Base-by-base conservation (phyloP, 2,797 vertebrate species). In the Alcedo quadribrachys region DNA sequence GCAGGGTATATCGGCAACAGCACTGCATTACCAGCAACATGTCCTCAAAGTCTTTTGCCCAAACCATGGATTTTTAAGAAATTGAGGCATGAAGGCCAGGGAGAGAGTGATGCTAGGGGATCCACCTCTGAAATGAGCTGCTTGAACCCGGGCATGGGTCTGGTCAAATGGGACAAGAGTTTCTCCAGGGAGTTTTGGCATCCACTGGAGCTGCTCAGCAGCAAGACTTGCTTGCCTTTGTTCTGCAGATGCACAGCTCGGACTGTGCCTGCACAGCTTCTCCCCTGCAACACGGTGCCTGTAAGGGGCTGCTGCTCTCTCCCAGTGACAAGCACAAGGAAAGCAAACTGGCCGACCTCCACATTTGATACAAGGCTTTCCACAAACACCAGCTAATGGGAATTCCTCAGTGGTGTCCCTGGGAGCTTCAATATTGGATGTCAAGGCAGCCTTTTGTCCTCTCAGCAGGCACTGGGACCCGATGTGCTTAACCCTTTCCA, bases 401-500 rank as follows among this genome's bases (percentile, higher is more conserved):
- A 95, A 96, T 96, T 96, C 95, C 85, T 95, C 89, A 89, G 73
- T 43, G 84, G 94, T 95, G 94, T 95, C 95, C 94, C 94, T 87
- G 85, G 95, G 92, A 96, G 94, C 92, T 90, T 85, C 93, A 93
- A 94, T 96, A 96, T 89, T 96, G 92, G 90, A 95, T 95, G 92
- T 95, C 73, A 85, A 92, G 84, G 81, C 81, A 90, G 92, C 63
- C 89, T 96, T 95, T 96, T 95, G 94, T 96, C 92, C 85, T 89
- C 92, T 85, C 89, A 90, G 89, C 87, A 48, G 86, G 92, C 90
- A 32, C 73, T 63, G 2, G 4, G 92, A 89, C 89, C 66, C 74
- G 89, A 89, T 75, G 89, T 73, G 30, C 40, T 94, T 95, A 96
- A 95, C 94, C 62, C 92, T 95, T 95, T 89, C 32, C 78, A 77